Percentiles rank a stretch among this genome's conserved stretches.
Evolutionary conservation across 2,113 vertebrate genomes (phyloP).

Genomic region (Aspiorhynchus laticeps): DNA sequence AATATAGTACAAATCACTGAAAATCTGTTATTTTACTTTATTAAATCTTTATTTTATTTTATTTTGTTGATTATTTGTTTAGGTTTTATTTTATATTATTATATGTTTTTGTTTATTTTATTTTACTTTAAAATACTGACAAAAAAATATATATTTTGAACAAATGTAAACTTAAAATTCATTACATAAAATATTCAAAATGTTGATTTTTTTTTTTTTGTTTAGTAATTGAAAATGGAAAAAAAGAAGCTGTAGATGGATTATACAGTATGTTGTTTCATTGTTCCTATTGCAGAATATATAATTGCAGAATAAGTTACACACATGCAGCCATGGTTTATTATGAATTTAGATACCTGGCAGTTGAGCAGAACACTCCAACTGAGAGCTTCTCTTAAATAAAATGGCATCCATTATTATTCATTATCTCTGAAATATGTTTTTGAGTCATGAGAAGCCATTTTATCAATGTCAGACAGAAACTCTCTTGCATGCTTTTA

Average conservation of each 20-base stretch:
- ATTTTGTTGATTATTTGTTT: too few species aligned
- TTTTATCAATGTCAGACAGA: constrained; percentile 33
- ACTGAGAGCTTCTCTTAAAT: constrained; percentile 29
- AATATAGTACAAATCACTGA: not conserved
- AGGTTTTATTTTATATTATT: too few species aligned
- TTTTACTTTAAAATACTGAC: too few species aligned
- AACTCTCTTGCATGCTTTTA: not conserved
- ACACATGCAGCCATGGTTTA: not conserved
- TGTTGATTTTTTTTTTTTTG: too few species aligned
- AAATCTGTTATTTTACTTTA: not conserved
- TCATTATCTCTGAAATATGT: constrained; percentile 33
- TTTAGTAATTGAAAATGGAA: too few species aligned
- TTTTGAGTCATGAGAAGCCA: constrained; percentile 21
- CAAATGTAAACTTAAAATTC: too few species aligned
- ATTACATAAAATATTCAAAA: too few species aligned
- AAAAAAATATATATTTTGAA: too few species aligned
- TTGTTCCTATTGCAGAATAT: not conserved
- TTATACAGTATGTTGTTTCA: not conserved
- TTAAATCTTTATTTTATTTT: not conserved
- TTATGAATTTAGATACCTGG: not conserved
- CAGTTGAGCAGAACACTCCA: not conserved
- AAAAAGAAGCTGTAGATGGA: not conserved
- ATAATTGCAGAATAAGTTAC: too few species aligned
- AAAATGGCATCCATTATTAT: constrained; percentile 33
- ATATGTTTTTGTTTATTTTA: too few species aligned